Base-by-base conservation (phyloP, 64 coral and sea anemone genomes). In the Astreopora myriophthalma region DNA sequence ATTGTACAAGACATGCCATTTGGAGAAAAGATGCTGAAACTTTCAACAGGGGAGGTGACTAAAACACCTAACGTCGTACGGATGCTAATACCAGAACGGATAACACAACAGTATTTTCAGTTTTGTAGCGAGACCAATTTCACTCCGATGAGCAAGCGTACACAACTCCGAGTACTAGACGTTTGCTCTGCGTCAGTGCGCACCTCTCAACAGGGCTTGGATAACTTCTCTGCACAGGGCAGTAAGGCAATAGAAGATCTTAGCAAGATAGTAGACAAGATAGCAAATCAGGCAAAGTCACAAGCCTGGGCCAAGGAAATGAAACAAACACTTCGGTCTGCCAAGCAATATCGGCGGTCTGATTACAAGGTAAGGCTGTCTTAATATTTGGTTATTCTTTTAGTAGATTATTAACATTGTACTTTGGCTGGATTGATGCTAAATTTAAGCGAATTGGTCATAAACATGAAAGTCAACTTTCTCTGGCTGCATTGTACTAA, bases 201-300 rank as follows among this genome's bases (percentile, higher is more conserved):
- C 29, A 89, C 19, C 1, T 77, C 49, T 68, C 87, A 78, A 29
- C 73, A 79, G 61, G 87, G 74, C 13, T 34, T 89, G 33, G 86
- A 87, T 19, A 76, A 78, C 19, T 78, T 89, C 29, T 48, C 87
- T 66, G 87, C 87, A 9, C 58, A 89, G 32, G 87, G 87, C 27
- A 32, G 12, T 14, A 64, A 89, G 0, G 87, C 73, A 17, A n/a
- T 89, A 22, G 73, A 89, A 27, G 73, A 79, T 11, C 58, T 89
- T 32, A 11, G 63, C 10, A 13, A 64, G 0, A 34, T 28, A 9
- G 87, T 89, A 40, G 87, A 89, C 38, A 89, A 22, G 28, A 36
- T 89, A 66, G 27, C 57, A 76, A 73, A 89, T 17, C 57, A 28
- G 9, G 74, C 9, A 16, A 49, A 68, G 71, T 63, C 73, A 66